Conservation (phyloP, 2,888 invertebrate species). For the Anticlea derivata region DNA sequence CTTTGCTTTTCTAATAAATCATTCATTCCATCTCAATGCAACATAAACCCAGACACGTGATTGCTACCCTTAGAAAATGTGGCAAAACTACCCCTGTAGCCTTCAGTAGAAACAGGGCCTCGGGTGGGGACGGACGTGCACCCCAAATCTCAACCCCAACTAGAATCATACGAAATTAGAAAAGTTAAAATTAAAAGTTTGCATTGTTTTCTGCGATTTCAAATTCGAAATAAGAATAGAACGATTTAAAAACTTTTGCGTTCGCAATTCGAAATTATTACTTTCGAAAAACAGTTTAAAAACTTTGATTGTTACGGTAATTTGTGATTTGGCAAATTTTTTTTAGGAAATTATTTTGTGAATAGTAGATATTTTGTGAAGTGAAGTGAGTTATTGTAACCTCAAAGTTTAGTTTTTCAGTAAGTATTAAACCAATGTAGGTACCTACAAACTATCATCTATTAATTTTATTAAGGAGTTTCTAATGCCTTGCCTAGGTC, state of each 20-base stretch:
- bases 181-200: constrained; percentile 13
- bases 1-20: constrained; percentile 10
- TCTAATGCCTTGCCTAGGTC: too few species aligned
- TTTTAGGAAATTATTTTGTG: background rate
- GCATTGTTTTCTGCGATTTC: background rate
- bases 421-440: constrained; percentile 5
- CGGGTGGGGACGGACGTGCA: constrained; percentile 24
- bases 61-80: constrained; percentile 20
- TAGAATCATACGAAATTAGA: constrained; percentile 14
- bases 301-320: constrained; percentile 12
- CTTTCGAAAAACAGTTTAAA: background rate
- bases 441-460: too few species aligned
- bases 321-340: background rate
- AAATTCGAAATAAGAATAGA: background rate
- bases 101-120: constrained; percentile 22
- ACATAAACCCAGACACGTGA: constrained; percentile 6
- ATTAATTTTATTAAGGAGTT: too few species aligned
- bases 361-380: constrained; percentile 8
- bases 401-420: constrained; percentile 4
- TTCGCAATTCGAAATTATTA: constrained; percentile 7
- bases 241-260: background rate
- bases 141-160: constrained; percentile 5
- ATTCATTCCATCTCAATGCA: constrained; percentile 18
- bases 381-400: constrained; percentile 20
- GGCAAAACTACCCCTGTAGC: constrained; percentile 21